Percentiles rank a stretch among this genome's conserved stretches.
phyloP scores from a whole-genome alignment of 2,113 vertebrate genomes.

The Sterrhoptilus dennistouni region DNA sequence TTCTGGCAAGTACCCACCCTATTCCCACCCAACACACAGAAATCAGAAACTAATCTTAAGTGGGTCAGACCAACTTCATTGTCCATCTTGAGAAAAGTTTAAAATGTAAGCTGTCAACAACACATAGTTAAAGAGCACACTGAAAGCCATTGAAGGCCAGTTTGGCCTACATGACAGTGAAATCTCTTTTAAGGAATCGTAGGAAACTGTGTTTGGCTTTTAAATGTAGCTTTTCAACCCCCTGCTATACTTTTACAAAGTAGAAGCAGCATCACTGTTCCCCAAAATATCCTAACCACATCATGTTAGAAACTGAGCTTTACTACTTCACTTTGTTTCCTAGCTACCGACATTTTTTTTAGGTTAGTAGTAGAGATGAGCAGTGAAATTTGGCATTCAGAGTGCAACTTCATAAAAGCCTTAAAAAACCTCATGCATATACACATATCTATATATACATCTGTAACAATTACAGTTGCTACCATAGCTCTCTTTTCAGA shows the following conservation, averaged over 20 bases:
- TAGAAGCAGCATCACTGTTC: not conserved
- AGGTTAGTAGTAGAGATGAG: slow-evolving; percentile 39
- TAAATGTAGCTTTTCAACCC: slow-evolving; percentile 9
- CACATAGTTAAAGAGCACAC: not conserved
- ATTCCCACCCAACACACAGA: not conserved
- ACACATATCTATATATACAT: not conserved
- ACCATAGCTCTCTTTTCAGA: not conserved
- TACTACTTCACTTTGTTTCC: slow-evolving; percentile 60
- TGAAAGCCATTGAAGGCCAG: not conserved
- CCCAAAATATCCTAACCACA: slow-evolving; percentile 43
- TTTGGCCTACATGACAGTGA: not conserved
- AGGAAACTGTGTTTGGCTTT: slow-evolving; percentile 13
- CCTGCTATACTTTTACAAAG: not conserved
- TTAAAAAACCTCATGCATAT: not conserved
- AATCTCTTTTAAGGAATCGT: not conserved
- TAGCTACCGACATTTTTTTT: slow-evolving; percentile 33
- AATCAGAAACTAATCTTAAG: not conserved
- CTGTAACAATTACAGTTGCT: not conserved
- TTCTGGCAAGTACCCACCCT: not conserved
- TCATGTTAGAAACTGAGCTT: not conserved
- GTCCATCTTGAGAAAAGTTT: not conserved
- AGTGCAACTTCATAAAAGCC: not conserved
- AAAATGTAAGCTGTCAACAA: not conserved
- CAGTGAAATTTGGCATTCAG: slow-evolving; percentile 31
- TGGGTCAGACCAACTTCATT: not conserved